phyloP scores from a whole-genome alignment of 2,888 invertebrate genomes.

The Himalopsyche tibetana region DNA sequence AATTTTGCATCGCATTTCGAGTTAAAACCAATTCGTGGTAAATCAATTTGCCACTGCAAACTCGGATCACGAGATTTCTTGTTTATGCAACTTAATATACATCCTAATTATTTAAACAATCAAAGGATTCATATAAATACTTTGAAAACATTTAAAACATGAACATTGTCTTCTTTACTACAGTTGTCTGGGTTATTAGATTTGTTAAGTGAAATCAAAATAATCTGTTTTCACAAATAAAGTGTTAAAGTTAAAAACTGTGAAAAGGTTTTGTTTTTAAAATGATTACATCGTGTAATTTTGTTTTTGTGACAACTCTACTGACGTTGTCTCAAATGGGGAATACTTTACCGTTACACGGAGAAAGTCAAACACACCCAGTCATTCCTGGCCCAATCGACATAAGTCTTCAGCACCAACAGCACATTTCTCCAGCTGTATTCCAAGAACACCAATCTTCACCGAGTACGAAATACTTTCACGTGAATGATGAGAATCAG shows the following conservation, averaged over 20 bases:
- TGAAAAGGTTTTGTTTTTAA: conserved; percentile 30
- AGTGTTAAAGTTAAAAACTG: background rate
- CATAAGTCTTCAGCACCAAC: background rate
- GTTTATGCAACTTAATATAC: conserved; percentile 37
- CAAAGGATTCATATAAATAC: conserved; percentile 57
- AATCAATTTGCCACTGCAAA: conserved; percentile 61
- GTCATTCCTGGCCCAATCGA: background rate
- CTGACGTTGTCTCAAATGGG: conserved; percentile 40
- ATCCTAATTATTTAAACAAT: conserved; percentile 55
- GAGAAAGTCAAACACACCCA: background rate
- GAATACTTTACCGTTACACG: background rate
- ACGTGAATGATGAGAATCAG: background rate
- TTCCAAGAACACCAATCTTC: background rate
- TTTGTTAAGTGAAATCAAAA: background rate
- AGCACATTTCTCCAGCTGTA: background rate
- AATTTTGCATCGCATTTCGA: conserved; percentile 8
- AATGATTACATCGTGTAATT: conserved; percentile 47
- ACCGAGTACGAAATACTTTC: background rate
- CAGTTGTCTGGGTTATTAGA: background rate
- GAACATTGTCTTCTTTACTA: background rate
- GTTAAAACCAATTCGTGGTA: conserved; percentile 46
- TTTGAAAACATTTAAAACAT: conserved; percentile 32
- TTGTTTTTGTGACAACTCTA: conserved; percentile 47
- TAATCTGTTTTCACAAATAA: background rate
- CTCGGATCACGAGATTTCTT: conserved; percentile 59